Base-by-base conservation (phyloP, 2,888 invertebrate species). In the Thecophora atra region DNA sequence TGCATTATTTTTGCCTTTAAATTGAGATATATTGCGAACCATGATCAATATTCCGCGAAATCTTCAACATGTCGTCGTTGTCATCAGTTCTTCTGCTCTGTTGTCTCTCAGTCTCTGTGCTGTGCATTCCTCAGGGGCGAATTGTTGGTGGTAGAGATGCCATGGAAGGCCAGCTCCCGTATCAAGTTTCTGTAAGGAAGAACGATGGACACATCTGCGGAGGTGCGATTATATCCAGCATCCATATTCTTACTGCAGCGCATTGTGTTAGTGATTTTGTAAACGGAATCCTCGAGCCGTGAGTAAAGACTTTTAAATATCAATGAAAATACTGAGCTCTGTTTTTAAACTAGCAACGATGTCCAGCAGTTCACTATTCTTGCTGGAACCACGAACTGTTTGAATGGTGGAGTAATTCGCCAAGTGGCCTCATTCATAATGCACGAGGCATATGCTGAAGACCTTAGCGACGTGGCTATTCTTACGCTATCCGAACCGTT, bases 101-200 rank as follows among this genome's bases (percentile, higher is more conserved):
- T 17, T 47, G 5, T 5, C 5, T 47, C 47, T 17, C 17, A 1
- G 47, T n/a, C 15, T 15, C 13, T 65, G 62, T 24, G 0, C 58
- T 5, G 58, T 13, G 26, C 13, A 13, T 24, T 13, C 74, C 74
- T 3, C 56, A 67, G 37, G 62, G 62, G 24, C 81, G 80, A 6
- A 69, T 78, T n/a, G 71, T 81, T 0, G 81, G 81, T 2, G 86
- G 87, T 0, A 62, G 73, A 1, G 54, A 77, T 24, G 87, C 86
- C 0, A 73, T 66, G 0, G 77, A 81, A 15, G 84, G 82, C 7
- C 82, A 86, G 63, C 83, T 84, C 75, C 87, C 88, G 0, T 81
- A 85, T 77, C 85, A 85, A 77, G 78, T 84, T 2, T 87, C 87
- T 0, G 37, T 86, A 60, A 81, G 81, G 58, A 77, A 75, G 1